Base-by-base conservation (phyloP, 1,140 invertebrate genomes). In the Harpegnathos saltator region DNA sequence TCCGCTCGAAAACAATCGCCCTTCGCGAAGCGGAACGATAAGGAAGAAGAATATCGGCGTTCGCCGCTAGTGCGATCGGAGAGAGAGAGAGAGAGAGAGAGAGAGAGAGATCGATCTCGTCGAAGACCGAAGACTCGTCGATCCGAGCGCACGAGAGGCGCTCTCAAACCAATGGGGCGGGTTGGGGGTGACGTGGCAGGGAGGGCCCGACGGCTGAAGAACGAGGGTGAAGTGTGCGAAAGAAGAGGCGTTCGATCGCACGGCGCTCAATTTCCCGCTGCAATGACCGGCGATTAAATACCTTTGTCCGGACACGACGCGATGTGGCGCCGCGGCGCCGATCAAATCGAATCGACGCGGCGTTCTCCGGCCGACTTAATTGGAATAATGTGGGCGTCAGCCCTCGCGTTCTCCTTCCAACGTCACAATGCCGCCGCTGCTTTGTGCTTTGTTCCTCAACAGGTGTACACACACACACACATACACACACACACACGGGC, bases 221-320 rank as follows among this genome's bases (percentile, higher is more conserved):
- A 29, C 22, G 44, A 22, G n/a, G 2, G n/a, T 1, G 1, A 62
- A 22, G 12, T 52, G 22, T 11, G 12, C 19, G 54, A 48, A n/a
- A 52, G 62, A 78, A 26, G 15, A 2, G 12, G 3, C 22, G 26
- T 73, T 66, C 33, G 50, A 58, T 52, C 26, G 17, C n/a, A 50
- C 19, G 17, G n/a, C 26, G 62, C 12, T 52, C 72, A 78, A 85
- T 84, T 84, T 59, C 73, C 71, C 54, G 66, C 17, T 3, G 24
- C 59, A 52, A 80, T 7, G 19, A 29, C 7, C 38, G 22, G 56
- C 62, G 58, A 86, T 81, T 74, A 82, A n/a, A 58, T n/a, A 50
- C 14, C 62, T 85, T 85, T 69, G 75, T 66, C 38, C 11, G 54
- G n/a, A n/a, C n/a, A n/a, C n/a, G n/a, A n/a, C n/a, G n/a, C n/a